phyloP scores from a whole-genome alignment of 2,113 vertebrate species.

The Crotalus tigris region DNA sequence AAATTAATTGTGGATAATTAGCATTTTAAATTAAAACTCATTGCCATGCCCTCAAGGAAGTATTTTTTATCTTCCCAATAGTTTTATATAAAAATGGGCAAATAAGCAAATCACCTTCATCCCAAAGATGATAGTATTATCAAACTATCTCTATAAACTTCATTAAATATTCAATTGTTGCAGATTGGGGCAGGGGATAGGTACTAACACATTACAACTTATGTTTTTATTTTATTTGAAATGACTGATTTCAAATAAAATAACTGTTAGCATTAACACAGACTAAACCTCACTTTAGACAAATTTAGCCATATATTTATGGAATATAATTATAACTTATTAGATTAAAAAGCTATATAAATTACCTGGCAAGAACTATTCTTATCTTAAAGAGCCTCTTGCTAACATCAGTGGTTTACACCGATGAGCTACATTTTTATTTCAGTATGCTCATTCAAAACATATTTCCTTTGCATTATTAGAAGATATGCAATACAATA shows the following conservation, averaged over 20 bases:
- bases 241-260: background rate
- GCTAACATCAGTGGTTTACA: background rate
- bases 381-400: background rate
- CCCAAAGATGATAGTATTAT: background rate
- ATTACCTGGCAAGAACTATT: background rate
- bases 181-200: background rate
- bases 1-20: background rate
- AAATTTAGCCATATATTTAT: background rate
- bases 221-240: constrained; percentile 28
- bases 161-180: constrained; percentile 46
- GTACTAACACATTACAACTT: constrained; percentile 30
- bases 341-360: background rate
- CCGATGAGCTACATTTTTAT: background rate
- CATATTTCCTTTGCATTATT: constrained; percentile 2
- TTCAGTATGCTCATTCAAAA: background rate
- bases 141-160: background rate
- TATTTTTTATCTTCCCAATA: background rate
- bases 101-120: background rate
- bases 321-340: background rate
- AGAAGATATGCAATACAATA: rapidly evolving
- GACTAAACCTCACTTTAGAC: constrained; percentile 5
- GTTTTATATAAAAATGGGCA: background rate
- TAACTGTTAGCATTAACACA: background rate
- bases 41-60: background rate
- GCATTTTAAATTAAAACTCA: background rate